Percentiles rank a stretch among this genome's conserved stretches.
These are phyloP conservation scores for Urophycis tenuis DNA, from an alignment of 2,797 vertebrate genomes.

Conservation along the genomic window DNA sequence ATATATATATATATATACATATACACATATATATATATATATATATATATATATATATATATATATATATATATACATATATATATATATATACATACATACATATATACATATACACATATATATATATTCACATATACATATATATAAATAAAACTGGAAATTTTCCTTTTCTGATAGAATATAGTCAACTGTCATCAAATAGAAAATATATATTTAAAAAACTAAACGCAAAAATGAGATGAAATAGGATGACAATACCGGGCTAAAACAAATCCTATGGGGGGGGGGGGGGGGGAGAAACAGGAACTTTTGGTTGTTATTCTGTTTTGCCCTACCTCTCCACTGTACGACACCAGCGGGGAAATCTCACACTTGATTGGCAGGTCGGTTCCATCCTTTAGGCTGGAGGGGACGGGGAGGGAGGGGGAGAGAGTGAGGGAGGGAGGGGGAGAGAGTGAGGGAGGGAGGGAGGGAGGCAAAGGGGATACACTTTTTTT, in stretches of 20 bases:
- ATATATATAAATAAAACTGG: neutral
- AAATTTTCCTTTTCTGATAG: too few species aligned
- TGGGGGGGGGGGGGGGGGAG: too few species aligned
- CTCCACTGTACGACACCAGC: slow-evolving; percentile 89
- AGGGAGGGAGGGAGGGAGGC: slow-evolving; percentile 29
- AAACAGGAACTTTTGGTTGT: neutral
- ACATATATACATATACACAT: too few species aligned
- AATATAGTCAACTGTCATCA: neutral
- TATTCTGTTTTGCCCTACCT: slow-evolving; percentile 70
- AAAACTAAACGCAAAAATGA: neutral
- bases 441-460: slow-evolving; percentile 33
- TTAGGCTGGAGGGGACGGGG: slow-evolving; percentile 69
- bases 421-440: slow-evolving; percentile 30
- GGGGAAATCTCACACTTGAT: slow-evolving; percentile 98
- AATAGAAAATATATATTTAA: neutral
- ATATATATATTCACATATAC: too few species aligned
- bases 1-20: too few species aligned
- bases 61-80: too few species aligned
- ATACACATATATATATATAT: too few species aligned
- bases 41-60: too few species aligned
- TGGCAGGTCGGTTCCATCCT: slow-evolving; percentile 88
- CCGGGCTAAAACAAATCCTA: neutral
- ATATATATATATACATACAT: too few species aligned
- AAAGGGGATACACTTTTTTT: neutral
- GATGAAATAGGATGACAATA: neutral